Evolutionary conservation across 2,113 vertebrate species (phyloP), one percentile per base, ranked within the genome.

Genomic region (Artemisiospiza belli): DNA sequence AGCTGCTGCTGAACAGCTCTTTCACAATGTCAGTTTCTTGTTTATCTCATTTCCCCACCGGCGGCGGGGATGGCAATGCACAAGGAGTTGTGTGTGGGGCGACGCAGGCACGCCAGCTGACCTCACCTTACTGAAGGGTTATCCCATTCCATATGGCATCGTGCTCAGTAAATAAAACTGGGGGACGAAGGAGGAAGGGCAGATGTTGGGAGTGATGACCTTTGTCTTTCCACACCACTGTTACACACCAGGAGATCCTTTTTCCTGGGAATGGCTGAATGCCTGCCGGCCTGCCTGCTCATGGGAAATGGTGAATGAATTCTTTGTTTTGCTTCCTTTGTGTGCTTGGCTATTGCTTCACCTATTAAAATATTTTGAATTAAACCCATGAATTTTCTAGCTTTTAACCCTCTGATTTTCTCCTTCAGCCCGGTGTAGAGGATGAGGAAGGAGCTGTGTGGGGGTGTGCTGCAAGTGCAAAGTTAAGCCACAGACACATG

Each of bases 171-270:
- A 47, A 55, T 46, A 55, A 55, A 90, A 3, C 12, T 41, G 31
- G 9, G 6, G 4, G 2, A 30, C 9, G 33, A 37, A 55, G 21
- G 15, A 78, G 35, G 33, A 85, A 43, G 11, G 5, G 20, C 6
- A 30, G 11, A 27, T 20, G 20, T 24, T 22, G 2, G 30, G 3
- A 47, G 7, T 30, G 11, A 83, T 24, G 31, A 6, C 1, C 1
- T 83, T 62, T 75, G 15, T 66, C n/a, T 91, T 62, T 51, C 12
- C 28, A 44, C 43, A 23, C 24, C 51, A 28, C 7, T 0, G 0
- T 31, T 47, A 66, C 0, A 1, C 0, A 2, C 18, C 2, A 1
- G 28, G 33, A 64, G 11, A 5, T 19, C 19, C 12, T 5, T 25
- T 75, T 23, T 41, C 43, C 20, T 79, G 37, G 46, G 52, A 15